These are phyloP conservation scores for Eulemur coronatus DNA, from an alignment of 2,797 vertebrate species.

Conservation along the genomic window DNA sequence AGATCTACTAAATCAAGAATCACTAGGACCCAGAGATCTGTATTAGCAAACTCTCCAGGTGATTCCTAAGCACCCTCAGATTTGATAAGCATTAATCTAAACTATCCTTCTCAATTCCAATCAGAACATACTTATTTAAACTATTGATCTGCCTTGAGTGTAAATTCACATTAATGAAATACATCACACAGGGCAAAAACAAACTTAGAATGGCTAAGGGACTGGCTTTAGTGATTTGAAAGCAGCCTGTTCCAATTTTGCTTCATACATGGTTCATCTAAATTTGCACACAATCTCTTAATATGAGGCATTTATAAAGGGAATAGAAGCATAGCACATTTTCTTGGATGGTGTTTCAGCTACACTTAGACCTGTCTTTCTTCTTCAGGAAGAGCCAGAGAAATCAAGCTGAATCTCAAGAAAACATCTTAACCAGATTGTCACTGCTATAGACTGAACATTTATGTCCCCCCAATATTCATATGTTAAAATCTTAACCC, in stretches of 20 bases:
- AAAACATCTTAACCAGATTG: not conserved
- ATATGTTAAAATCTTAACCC: not conserved
- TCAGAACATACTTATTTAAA: not conserved
- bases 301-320: not conserved
- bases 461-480: not conserved
- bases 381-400: not conserved
- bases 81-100: not conserved
- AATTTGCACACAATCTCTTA: not conserved
- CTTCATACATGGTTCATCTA: not conserved
- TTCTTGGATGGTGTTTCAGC: not conserved
- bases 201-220: not conserved
- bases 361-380: not conserved
- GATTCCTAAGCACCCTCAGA: not conserved
- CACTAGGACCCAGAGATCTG: not conserved
- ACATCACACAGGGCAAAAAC: not conserved
- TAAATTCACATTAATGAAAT: not conserved
- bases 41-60: not conserved
- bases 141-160: not conserved
- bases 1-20: not conserved
- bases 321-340: not conserved
- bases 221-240: not conserved
- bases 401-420: not conserved
- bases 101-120: not conserved
- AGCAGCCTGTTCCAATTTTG: not conserved
- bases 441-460: not conserved